phyloP scores from a whole-genome alignment of 2,797 vertebrate genomes.

The Loriculus beryllinus region DNA sequence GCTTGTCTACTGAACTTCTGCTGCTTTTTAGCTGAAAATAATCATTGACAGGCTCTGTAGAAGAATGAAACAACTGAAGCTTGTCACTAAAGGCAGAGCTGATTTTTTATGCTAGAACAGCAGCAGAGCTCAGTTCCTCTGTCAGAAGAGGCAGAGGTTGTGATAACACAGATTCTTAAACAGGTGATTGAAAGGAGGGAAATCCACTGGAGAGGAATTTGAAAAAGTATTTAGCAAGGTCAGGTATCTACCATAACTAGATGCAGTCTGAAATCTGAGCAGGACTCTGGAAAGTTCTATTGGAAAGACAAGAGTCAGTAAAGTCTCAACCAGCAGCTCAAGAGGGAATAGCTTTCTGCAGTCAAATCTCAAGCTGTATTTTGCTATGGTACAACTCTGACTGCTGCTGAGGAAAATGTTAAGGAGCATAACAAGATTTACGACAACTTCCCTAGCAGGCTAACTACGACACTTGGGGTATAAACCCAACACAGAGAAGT shows the following conservation, averaged over 20 bases:
- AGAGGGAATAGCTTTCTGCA: neutral
- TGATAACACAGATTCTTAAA: neutral
- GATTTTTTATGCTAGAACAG: neutral
- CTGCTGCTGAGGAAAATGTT: neutral
- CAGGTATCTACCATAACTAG: neutral
- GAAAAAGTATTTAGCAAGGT: neutral
- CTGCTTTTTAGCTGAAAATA: neutral
- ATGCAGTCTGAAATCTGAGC: neutral
- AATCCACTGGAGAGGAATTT: neutral
- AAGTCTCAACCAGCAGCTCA: neutral
- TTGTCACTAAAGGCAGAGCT: neutral
- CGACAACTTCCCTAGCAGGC: neutral
- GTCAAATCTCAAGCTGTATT: accelerated
- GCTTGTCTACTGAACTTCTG: neutral
- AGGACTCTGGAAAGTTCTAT: neutral
- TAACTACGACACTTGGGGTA: neutral
- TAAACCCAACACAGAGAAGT: neutral
- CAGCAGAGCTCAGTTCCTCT: neutral
- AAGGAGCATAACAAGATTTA: neutral
- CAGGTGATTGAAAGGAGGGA: neutral
- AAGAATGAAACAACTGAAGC: neutral
- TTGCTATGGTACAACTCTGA: neutral
- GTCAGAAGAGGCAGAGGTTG: neutral
- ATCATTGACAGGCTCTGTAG: neutral
- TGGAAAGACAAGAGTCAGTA: neutral